These are phyloP conservation scores for Cinclus cinclus DNA, from an alignment of 2,113 vertebrate species.

Conservation along the genomic window DNA sequence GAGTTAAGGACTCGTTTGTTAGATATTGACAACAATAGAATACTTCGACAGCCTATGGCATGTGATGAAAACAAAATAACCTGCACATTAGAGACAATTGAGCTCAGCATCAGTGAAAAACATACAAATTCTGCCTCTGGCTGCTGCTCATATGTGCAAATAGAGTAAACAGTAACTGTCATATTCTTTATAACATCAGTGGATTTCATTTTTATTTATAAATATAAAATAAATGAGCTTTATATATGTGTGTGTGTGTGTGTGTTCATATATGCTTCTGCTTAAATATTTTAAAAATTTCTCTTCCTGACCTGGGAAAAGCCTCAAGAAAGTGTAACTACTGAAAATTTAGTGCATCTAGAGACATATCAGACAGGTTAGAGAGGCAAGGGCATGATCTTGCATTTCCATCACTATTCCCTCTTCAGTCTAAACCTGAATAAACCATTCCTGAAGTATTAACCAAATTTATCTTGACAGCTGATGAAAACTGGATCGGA, in stretches of 20 bases:
- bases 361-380: background rate
- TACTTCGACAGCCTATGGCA: background rate
- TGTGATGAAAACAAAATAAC: background rate
- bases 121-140: background rate
- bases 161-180: background rate
- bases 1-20: background rate
- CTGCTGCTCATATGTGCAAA: background rate
- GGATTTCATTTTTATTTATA: background rate
- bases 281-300: background rate
- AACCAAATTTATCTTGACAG: conserved; percentile 68
- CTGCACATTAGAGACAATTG: background rate
- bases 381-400: background rate
- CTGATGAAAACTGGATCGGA: conserved; percentile 65
- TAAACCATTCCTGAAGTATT: conserved; percentile 13
- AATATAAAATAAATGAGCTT: background rate
- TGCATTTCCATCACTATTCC: background rate
- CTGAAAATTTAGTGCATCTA: background rate
- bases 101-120: background rate
- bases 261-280: background rate
- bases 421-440: conserved; percentile 9
- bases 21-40: background rate
- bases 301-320: background rate
- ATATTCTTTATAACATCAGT: background rate
- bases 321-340: background rate
- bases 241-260: background rate